Conservation (phyloP, 2,113 vertebrate genomes). For the Fulmarus glacialis region DNA sequence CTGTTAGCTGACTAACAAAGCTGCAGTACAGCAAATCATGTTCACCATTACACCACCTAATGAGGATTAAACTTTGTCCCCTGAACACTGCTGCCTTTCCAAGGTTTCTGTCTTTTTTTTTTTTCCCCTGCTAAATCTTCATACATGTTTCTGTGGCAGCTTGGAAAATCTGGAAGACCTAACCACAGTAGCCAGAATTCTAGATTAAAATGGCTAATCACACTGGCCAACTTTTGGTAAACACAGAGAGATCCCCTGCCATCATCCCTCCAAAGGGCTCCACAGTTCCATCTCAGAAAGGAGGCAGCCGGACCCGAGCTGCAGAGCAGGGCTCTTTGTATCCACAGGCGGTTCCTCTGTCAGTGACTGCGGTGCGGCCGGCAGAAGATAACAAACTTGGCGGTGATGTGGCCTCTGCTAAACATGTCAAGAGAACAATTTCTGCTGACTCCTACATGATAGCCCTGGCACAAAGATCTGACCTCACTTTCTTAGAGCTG, state of each 20-base stretch:
- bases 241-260: not conserved
- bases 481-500: not conserved
- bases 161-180: not conserved
- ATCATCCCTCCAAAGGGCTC: not conserved
- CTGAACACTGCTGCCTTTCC: not conserved
- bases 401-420: not conserved
- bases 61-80: constrained; percentile 23
- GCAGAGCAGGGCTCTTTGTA: not conserved
- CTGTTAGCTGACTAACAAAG: constrained; percentile 10
- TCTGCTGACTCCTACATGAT: not conserved
- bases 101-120: not conserved
- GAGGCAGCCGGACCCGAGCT: not conserved
- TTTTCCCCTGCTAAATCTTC: not conserved
- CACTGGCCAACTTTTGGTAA: not conserved
- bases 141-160: not conserved
- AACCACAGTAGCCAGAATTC: not conserved
- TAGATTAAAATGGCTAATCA: not conserved
- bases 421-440: not conserved
- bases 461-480: not conserved
- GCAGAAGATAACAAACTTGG: not conserved
- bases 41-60: not conserved
- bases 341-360: not conserved
- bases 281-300: not conserved
- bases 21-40: not conserved
- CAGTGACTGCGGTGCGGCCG: not conserved